Percentiles rank a stretch among this genome's conserved stretches.
Evolutionary conservation across 2,888 invertebrate genomes (phyloP).

Genomic region (Campoletis raptor): DNA sequence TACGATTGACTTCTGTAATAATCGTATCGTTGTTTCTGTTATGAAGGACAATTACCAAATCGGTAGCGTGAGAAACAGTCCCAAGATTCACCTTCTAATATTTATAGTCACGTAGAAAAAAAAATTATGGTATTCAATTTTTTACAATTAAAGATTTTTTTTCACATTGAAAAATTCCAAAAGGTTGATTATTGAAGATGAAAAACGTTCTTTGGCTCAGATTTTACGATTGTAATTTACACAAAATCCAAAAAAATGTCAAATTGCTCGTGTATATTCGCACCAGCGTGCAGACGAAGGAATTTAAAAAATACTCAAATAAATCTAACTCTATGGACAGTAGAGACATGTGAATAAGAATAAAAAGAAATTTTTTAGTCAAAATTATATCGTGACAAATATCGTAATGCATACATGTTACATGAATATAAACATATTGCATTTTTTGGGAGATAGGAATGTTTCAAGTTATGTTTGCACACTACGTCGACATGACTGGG

Average conservation of each 20-base stretch:
- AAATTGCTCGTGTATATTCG: neutral
- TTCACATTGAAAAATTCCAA: too few relatives aligned
- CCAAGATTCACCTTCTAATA: neutral
- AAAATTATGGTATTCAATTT: neutral
- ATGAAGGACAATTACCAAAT: constrained; percentile 43
- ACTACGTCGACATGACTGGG: constrained; percentile 30
- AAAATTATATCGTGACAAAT: neutral
- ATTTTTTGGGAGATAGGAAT: neutral
- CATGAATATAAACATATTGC: neutral
- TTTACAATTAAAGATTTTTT: neutral
- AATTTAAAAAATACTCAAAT: neutral
- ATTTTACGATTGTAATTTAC: too few relatives aligned
- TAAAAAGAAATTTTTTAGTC: too few relatives aligned
- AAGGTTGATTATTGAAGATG: too few relatives aligned
- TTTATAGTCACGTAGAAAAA: neutral
- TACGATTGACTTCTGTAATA: neutral
- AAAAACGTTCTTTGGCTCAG: too few relatives aligned
- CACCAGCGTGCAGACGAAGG: neutral
- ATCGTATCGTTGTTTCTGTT: neutral
- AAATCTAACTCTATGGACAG: neutral
- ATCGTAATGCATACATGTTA: neutral
- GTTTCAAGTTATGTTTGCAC: constrained; percentile 14
- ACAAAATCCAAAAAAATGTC: neutral
- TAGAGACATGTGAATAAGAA: too few relatives aligned
- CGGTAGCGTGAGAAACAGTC: constrained; percentile 49